Percentiles rank a stretch among this genome's conserved stretches.
These are phyloP conservation scores for Drosophila stalkeri DNA, from an alignment of 2,888 invertebrate species.

Conservation along the genomic window DNA sequence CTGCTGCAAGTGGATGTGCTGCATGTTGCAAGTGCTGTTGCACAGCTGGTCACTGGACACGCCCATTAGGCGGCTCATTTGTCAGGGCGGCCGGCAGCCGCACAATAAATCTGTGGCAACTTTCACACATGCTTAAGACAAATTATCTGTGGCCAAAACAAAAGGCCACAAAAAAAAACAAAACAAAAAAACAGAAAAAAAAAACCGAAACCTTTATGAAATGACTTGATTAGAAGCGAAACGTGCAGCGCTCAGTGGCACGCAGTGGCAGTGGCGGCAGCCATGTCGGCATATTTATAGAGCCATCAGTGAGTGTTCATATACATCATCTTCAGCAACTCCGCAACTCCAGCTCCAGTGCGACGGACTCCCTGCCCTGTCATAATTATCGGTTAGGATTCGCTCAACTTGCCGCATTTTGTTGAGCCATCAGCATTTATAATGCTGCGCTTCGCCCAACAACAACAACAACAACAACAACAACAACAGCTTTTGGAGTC, in stretches of 20 bases:
- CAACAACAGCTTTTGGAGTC: constrained; percentile 3
- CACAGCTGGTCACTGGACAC: constrained; percentile 36
- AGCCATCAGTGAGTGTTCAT: constrained; percentile 52
- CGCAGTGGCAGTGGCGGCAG: constrained; percentile 19
- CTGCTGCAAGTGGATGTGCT: constrained; percentile 27
- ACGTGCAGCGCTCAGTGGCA: constrained; percentile 30
- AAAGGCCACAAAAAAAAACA: constrained; percentile 41
- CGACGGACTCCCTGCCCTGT: constrained; percentile 80
- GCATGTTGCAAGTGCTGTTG: constrained; percentile 53
- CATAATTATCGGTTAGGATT: constrained; percentile 83
- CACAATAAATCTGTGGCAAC: constrained; percentile 73
- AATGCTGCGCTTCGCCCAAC: constrained; percentile 27
- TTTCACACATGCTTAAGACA: constrained; percentile 80
- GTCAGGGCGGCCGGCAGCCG: constrained; percentile 51
- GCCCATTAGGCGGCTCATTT: constrained; percentile 74
- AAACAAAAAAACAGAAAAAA: background rate
- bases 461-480: background rate
- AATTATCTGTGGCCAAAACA: constrained; percentile 70
- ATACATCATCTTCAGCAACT: constrained; percentile 75
- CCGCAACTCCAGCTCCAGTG: constrained; percentile 24
- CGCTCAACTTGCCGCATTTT: constrained; percentile 77
- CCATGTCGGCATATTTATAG: constrained; percentile 56
- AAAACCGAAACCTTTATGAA: constrained; percentile 24
- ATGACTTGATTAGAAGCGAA: constrained; percentile 76
- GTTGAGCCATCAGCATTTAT: constrained; percentile 76